These are phyloP conservation scores for Seladonia tumulorum DNA, from an alignment of 2,888 invertebrate genomes.

Conservation along the genomic window DNA sequence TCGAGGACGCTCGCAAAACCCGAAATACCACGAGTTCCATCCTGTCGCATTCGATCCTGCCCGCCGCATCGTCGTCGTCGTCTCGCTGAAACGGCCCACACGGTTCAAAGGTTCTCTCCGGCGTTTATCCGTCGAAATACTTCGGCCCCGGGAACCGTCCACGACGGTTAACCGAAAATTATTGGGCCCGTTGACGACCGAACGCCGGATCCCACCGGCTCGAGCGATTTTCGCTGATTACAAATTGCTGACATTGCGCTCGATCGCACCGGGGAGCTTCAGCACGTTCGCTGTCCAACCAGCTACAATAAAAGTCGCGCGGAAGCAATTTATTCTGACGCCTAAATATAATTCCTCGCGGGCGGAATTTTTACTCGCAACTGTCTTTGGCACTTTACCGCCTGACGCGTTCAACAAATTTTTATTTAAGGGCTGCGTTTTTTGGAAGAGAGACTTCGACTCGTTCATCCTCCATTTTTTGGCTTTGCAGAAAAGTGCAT, in stretches of 20 bases:
- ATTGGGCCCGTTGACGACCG: background rate
- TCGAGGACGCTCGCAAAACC: constrained; percentile 59
- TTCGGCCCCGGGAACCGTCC: background rate
- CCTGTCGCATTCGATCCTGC: constrained; percentile 10
- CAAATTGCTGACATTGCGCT: background rate
- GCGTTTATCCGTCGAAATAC: constrained; percentile 12
- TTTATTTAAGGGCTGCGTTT: no score
- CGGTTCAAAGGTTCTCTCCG: background rate
- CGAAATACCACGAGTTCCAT: constrained; percentile 54
- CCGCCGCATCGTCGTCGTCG: background rate
- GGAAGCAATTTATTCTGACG: background rate
- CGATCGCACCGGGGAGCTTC: background rate
- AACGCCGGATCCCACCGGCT: background rate
- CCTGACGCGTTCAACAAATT: background rate
- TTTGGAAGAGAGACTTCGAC: no score
- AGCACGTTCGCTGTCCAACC: background rate
- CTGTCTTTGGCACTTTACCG: background rate
- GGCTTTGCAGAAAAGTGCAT: no score
- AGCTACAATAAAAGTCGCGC: background rate
- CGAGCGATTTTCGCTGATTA: background rate
- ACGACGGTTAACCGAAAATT: constrained; percentile 7
- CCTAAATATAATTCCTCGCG: background rate
- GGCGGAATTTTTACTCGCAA: background rate
- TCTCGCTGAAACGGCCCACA: constrained; percentile 9
- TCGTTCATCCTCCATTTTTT: no score